phyloP scores from a whole-genome alignment of 2,113 vertebrate genomes.

The Cryptoleucopteryx plumbea region DNA sequence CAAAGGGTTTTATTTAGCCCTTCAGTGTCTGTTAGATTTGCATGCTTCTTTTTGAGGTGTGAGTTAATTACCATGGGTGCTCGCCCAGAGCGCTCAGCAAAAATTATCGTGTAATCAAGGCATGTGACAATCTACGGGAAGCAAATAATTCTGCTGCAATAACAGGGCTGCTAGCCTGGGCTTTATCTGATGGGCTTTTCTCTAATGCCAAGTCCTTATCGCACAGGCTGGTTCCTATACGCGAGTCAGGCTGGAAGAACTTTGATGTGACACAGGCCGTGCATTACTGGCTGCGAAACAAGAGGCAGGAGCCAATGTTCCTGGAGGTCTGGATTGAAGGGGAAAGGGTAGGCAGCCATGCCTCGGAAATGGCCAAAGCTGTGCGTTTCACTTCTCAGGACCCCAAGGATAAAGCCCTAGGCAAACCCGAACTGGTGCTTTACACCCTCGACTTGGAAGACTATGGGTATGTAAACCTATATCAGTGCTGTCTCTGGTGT shows the following conservation, averaged over 20 bases:
- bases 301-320: slow-evolving; percentile 79
- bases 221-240: slow-evolving; percentile 84
- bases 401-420: slow-evolving; percentile 71
- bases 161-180: accelerated
- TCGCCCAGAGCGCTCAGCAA: background rate
- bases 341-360: slow-evolving; percentile 84
- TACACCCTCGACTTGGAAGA: slow-evolving; percentile 88
- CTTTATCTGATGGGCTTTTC: background rate
- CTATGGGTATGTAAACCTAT: slow-evolving; percentile 76
- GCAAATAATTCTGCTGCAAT: background rate
- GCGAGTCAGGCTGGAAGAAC: slow-evolving; percentile 90
- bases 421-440: slow-evolving; percentile 86
- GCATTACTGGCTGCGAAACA: slow-evolving; percentile 86
- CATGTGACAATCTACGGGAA: background rate
- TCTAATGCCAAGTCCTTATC: background rate
- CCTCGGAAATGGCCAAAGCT: slow-evolving; percentile 82
- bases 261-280: slow-evolving; percentile 96
- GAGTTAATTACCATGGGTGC: background rate
- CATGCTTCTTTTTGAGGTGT: background rate
- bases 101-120: background rate
- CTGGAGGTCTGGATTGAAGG: slow-evolving; percentile 92
- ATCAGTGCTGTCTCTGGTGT: background rate
- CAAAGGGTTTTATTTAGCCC: background rate
- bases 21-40: background rate
- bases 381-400: slow-evolving; percentile 87